Evolutionary conservation across 2,113 vertebrate species (phyloP), one percentile per base, ranked within the genome.

Genomic region (Drymodes brunneopygia): DNA sequence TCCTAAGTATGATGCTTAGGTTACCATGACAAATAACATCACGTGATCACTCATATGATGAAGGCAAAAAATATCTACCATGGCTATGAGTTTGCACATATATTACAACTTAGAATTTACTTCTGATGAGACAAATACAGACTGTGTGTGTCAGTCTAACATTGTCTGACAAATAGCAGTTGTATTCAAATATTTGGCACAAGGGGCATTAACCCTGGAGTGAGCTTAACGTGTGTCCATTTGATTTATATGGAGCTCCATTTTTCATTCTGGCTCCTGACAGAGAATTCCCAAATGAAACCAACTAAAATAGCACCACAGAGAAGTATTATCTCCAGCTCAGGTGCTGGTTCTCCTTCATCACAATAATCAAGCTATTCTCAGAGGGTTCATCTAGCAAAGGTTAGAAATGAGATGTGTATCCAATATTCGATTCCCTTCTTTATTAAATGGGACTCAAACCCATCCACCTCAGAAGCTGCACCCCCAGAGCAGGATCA

Each of bases 381-480:
- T 93, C 88, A 60, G 56, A 81, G 56, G 51, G 35, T 92, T 92
- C 77, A 71, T 86, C 77, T 86, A 74, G 20, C 2, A n/a, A 80
- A 90, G 58, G 54, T 7, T 95, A 71, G 58, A 94, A 92, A 93
- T 88, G 48, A 94, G 71, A 83, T 90, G 45, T 12, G 47, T 84
- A 95, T 90, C 56, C 77, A 88, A 47, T 80, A 84, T 92, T 92
- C 1, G 3, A 92, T 74, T 93, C 72, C 51, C 19, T 83, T 77
- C 60, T 92, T 95, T 93, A 96, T 95, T 93, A 96, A 92, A 66
- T 19, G 44, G 38, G 40, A 92, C 91, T 94, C 80, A 83, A 77
- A 83, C 22, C 71, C 60, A 92, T 80, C 51, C 64, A 58, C 50
- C 60, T 93, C 47, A 95, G 86, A 88, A 92, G 33, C 67, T 74